phyloP scores from a whole-genome alignment of 2,888 invertebrate genomes.

The Agriotes lineatus region DNA sequence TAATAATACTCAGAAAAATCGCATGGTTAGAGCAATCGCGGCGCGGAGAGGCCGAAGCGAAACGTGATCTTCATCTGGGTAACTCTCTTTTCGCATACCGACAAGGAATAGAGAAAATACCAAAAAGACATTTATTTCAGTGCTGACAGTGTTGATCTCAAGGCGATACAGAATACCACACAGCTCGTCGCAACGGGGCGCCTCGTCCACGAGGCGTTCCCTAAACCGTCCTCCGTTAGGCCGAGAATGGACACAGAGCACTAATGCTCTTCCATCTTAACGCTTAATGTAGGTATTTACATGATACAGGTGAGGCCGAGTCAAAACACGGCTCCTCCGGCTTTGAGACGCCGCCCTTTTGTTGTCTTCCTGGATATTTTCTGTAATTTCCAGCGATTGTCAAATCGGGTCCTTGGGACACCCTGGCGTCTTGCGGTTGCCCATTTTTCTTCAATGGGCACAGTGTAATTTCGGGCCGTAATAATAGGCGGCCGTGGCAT shows the following conservation, averaged over 20 bases:
- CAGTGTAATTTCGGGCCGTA: conserved; percentile 20
- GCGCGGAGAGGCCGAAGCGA: too few relatives aligned
- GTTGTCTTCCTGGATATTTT: conserved; percentile 56
- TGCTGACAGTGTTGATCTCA: conserved; percentile 65
- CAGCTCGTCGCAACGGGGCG: conserved; percentile 62
- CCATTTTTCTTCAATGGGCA: conserved; percentile 25
- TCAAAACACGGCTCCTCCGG: conserved; percentile 60
- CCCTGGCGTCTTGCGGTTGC: conserved; percentile 45
- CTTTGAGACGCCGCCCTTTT: conserved; percentile 57
- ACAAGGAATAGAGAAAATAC: conserved; percentile 56
- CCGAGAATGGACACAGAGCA: conserved; percentile 49
- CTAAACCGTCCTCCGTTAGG: conserved; percentile 48
- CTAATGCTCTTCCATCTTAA: conserved; percentile 60
- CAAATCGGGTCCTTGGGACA: conserved; percentile 42
- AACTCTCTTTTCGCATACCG: conserved; percentile 55
- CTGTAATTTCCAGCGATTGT: conserved; percentile 55
- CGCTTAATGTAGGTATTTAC: conserved; percentile 65
- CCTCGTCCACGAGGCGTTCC: conserved; percentile 49
- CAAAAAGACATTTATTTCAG: conserved; percentile 64
- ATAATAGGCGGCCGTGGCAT: conserved; percentile 12
- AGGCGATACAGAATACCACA: conserved; percentile 63
- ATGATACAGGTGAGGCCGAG: conserved; percentile 64
- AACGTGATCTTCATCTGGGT: conserved; percentile 8
- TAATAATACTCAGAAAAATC: too few relatives aligned
- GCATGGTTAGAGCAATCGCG: too few relatives aligned